Percentiles rank a stretch among this genome's conserved stretches.
Evolutionary conservation across 2,113 vertebrate genomes (phyloP).

Genomic region (Calyptomena viridis): DNA sequence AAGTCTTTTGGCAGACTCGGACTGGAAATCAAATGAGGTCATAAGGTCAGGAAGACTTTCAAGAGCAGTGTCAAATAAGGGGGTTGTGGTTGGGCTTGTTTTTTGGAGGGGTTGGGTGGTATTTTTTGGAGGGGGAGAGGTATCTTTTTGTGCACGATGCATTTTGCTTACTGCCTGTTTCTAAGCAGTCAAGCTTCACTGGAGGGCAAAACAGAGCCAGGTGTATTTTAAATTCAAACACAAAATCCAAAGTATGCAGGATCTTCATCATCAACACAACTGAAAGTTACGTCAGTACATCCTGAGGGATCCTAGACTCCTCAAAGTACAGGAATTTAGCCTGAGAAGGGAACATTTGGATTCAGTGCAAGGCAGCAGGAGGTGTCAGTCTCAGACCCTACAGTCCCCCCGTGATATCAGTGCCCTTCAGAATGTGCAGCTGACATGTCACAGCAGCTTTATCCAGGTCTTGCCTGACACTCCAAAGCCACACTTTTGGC

Average conservation of each 20-base stretch:
- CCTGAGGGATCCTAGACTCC: not conserved
- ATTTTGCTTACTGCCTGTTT: conserved; percentile 16
- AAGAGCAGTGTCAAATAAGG: not conserved
- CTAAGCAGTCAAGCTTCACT: conserved; percentile 8
- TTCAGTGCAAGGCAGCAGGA: not conserved
- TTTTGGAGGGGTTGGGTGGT: not conserved
- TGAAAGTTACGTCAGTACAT: not conserved
- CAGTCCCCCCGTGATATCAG: not conserved
- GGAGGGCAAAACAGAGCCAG: conserved; percentile 49
- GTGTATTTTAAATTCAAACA: not conserved
- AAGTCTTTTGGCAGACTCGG: conserved; percentile 23
- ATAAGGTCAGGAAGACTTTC: conserved; percentile 20
- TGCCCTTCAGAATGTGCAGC: not conserved
- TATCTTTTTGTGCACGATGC: not conserved
- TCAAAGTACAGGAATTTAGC: not conserved
- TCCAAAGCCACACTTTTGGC: not conserved
- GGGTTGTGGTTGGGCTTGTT: not conserved
- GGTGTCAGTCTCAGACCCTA: not conserved
- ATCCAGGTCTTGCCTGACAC: not conserved
- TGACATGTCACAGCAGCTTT: not conserved
- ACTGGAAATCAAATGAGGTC: not conserved
- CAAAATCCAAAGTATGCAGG: not conserved
- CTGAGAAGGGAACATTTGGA: not conserved
- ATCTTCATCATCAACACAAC: not conserved
- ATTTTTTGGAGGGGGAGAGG: not conserved